Evolutionary conservation across 2,888 invertebrate species (phyloP), one percentile per base, ranked within the genome.

Genomic region (Protodeltote pygarga): DNA sequence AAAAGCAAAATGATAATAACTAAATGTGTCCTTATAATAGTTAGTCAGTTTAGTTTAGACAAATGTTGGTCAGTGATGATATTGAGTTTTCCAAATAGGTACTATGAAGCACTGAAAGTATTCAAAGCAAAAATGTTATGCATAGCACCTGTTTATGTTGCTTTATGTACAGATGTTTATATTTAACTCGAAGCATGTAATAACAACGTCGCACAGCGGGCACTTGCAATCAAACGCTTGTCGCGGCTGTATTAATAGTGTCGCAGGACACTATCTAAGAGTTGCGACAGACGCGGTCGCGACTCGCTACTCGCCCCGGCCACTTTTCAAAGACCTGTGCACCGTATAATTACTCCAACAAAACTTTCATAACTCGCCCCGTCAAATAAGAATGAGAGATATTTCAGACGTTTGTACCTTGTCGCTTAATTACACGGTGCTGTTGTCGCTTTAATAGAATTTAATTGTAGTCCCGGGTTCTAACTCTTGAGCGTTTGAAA

Each of bases 361-460:
- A 85, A 86, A 85, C 84, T 86, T 86, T 85, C 85, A 87, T 89
- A 89, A 85, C 79, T 74, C 72, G 48, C 46, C 48, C 78, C 72
- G 75, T 82, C 83, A 81, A 81, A 83, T 83, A 81, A 83, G 84
- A 88, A 88, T 87, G 83, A 85, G 81, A 86, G 78, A 88, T 87
- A 89, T 85, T 85, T 86, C 85, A 87, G 78, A 67, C 76, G 74
- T 75, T 77, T 75, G 77, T 75, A 75, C 74, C 77, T 80, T 82
- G 84, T 83, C 82, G 72, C 76, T 78, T 90, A 88, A 89, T 89
- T 85, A 82, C 77, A 87, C 65, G 73, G 81, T 81, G 75, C 81
- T 69, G 79, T 78, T 80, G 78, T 83, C 83, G 79, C 79, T 77
- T 71, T 90, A 89, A 89, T 90, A 87, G 85, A 89, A 84, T 89